Percentiles rank a stretch among this genome's conserved stretches.
phyloP scores from a whole-genome alignment of 2,113 vertebrate genomes.

The Paramisgurnus dabryanus region DNA sequence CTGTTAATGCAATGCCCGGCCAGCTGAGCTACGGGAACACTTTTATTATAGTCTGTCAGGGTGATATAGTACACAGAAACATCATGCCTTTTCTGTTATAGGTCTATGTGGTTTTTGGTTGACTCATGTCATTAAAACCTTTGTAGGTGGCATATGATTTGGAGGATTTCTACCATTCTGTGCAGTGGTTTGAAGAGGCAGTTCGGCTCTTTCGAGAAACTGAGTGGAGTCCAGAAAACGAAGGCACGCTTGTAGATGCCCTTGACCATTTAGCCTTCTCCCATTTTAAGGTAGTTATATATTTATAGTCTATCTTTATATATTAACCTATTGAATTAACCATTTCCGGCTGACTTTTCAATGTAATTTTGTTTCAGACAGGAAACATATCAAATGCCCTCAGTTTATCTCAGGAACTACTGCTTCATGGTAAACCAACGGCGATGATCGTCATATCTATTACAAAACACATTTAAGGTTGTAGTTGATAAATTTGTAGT shows the following conservation, averaged over 20 bases:
- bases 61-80: no score
- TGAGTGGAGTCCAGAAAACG: conserved; percentile 82
- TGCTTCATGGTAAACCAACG: conserved; percentile 80
- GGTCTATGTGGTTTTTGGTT: neutral
- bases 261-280: conserved; percentile 93
- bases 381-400: conserved; percentile 88
- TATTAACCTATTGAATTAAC: no score
- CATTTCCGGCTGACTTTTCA: neutral
- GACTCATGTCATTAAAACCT: conserved; percentile 34
- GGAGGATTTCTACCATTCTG: conserved; percentile 90
- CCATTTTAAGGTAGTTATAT: conserved; percentile 79
- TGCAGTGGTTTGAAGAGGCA: conserved; percentile 89
- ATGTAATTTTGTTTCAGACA: conserved; percentile 70
- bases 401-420: conserved; percentile 86
- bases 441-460: neutral
- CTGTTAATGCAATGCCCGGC: no score
- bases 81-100: no score
- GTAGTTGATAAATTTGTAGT: neutral
- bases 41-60: no score
- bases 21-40: no score
- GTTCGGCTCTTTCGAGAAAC: conserved; percentile 81
- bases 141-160: conserved; percentile 88
- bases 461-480: neutral
- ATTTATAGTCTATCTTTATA: no score
- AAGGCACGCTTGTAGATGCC: conserved; percentile 85